These are phyloP conservation scores for Cataglyphis rosenhaueri DNA, from an alignment of 2,888 invertebrate genomes.

Conservation along the genomic window DNA sequence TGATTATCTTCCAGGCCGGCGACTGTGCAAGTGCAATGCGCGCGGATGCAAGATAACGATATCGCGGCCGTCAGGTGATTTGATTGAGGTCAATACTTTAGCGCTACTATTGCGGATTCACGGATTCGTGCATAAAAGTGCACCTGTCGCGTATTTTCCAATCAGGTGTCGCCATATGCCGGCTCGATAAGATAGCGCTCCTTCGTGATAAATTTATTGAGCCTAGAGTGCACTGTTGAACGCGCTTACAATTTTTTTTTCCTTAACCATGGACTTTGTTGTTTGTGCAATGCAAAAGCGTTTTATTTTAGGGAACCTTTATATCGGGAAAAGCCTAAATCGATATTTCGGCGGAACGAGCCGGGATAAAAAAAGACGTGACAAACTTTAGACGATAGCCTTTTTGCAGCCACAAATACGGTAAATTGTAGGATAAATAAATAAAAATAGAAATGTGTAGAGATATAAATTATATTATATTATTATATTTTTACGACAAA, in stretches of 20 bases:
- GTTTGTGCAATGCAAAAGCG: slow-evolving; percentile 23
- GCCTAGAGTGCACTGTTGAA: slow-evolving; percentile 9
- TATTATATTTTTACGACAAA: background rate
- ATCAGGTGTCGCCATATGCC: slow-evolving; percentile 43
- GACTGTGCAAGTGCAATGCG: slow-evolving; percentile 70
- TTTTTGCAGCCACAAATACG: background rate
- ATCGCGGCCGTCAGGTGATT: slow-evolving; percentile 54
- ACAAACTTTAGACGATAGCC: slow-evolving; percentile 3
- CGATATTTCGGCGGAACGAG: slow-evolving; percentile 31
- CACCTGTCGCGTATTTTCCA: slow-evolving; percentile 52
- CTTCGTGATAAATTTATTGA: slow-evolving; percentile 53
- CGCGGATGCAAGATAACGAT: slow-evolving; percentile 64
- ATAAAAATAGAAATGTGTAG: background rate
- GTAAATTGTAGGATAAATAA: slow-evolving; percentile 17
- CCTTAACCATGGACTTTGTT: background rate
- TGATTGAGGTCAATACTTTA: slow-evolving; percentile 70
- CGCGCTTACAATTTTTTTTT: slow-evolving; percentile 19
- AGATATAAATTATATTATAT: background rate
- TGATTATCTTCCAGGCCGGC: slow-evolving; percentile 61
- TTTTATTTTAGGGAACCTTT: slow-evolving; percentile 9
- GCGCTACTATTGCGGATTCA: slow-evolving; percentile 22
- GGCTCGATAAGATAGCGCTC: slow-evolving; percentile 47
- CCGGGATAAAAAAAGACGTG: slow-evolving; percentile 17
- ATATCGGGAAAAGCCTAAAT: slow-evolving; percentile 27
- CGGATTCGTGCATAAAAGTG: slow-evolving; percentile 14